Evolutionary conservation across 1,140 invertebrate species (phyloP), one percentile per base, ranked within the genome.

Genomic region (Heliconius himera): DNA sequence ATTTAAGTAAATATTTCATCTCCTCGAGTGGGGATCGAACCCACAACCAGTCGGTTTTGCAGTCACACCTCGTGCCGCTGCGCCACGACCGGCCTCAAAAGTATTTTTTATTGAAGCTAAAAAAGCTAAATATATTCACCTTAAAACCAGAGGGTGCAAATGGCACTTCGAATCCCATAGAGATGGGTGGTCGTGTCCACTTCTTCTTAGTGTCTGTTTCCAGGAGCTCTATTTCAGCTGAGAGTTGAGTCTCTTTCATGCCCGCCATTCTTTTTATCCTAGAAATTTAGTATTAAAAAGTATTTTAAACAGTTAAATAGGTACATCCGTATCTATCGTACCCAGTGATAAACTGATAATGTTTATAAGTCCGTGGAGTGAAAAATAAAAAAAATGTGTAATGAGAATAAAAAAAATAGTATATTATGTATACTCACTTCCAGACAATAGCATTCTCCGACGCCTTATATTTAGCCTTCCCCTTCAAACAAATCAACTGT

Each of bases 371-470:
- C 41, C 3, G 41, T 5, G 41, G 41, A 46, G 41, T 1, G 13
- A 4, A 4, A 46, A 46, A 46, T 4, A 46, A 16, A 46, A 46
- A 16, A 16, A 33, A 33, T 33, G 33, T 33, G 33, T 36, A 36
- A 36, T 36, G 33, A 36, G 22, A 22, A 66, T 11, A 66, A 26
- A 66, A n/a, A 13, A 66, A 66, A 71, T 16, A 6, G 41, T 16
- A 3, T 41, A 41, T 41, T 41, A 11, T 41, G 41, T 46, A 80
- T 79, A 96, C 97, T 97, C 94, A 98, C 96, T 99, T 99, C 99
- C 99, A 99, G 41, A 99, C 99, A 89, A 99, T 99, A 38, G 99
- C 99, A 95, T 99, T 99, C 94, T 99, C 99, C 1, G 99, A 99
- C 8, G 99, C 98, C 95, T 99, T 99, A 92, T 99, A 99, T 90